Percentiles rank a stretch among this genome's conserved stretches.
These are phyloP conservation scores for Synodontis membranacea DNA, from an alignment of 2,113 vertebrate genomes.

Conservation along the genomic window DNA sequence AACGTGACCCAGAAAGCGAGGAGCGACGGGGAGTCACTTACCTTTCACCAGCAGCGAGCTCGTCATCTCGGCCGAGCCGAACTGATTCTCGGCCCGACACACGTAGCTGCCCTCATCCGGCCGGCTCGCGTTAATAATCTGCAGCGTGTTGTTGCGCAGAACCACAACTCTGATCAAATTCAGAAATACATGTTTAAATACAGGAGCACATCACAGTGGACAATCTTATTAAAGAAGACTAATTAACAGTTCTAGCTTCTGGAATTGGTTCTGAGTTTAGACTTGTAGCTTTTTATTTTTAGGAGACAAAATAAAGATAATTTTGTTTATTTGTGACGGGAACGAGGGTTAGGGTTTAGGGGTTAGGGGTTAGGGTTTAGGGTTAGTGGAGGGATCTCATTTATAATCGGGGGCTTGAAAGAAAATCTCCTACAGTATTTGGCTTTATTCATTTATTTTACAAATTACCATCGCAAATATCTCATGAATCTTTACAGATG, in stretches of 20 bases:
- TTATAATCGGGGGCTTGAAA: neutral
- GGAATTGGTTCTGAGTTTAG: neutral
- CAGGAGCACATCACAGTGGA: neutral
- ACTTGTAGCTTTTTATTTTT: neutral
- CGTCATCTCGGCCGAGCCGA: constrained; percentile 88
- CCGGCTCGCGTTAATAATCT: constrained; percentile 87
- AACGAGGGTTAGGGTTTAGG: no score
- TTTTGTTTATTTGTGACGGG: neutral
- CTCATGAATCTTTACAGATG: neutral
- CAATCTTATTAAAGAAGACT: neutral
- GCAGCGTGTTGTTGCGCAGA: constrained; percentile 87
- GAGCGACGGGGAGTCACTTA: constrained; percentile 69
- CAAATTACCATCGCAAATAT: neutral
- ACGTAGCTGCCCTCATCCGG: constrained; percentile 87
- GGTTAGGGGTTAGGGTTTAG: no score
- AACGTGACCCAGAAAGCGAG: neutral
- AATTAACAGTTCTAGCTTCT: neutral
- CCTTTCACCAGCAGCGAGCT: constrained; percentile 90
- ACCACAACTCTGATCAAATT: constrained; percentile 80
- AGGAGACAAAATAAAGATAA: neutral
- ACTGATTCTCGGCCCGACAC: constrained; percentile 87
- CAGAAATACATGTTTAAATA: constrained; percentile 10
- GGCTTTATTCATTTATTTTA: neutral
- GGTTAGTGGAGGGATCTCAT: no score
- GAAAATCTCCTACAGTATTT: neutral